phyloP scores from a whole-genome alignment of 2,888 invertebrate species.

The Protonemura montana region DNA sequence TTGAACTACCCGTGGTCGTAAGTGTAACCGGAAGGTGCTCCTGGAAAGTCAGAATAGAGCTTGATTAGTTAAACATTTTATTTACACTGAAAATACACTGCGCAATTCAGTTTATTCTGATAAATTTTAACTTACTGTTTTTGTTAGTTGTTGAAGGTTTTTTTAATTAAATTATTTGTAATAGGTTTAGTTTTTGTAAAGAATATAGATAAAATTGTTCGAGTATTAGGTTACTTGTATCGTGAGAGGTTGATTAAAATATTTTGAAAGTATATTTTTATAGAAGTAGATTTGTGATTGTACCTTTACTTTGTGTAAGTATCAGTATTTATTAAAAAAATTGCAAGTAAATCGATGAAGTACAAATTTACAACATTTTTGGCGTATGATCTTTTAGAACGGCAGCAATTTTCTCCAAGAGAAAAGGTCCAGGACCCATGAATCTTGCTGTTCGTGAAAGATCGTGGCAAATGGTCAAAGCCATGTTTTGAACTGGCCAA shows the following conservation, averaged over 20 bases:
- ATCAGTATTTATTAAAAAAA: conserved; percentile 72
- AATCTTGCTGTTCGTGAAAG: too few relatives aligned
- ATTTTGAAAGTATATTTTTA: conserved; percentile 58
- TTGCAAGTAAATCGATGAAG: too few relatives aligned
- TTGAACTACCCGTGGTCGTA: too few relatives aligned
- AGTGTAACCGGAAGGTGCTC: conserved; percentile 77
- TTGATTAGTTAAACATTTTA: conserved; percentile 68
- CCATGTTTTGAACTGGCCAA: too few relatives aligned
- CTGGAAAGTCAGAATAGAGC: conserved; percentile 69
- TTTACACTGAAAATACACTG: conserved; percentile 71
- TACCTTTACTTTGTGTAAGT: conserved; percentile 82
- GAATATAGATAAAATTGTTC: conserved; percentile 46
- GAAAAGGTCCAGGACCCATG: too few relatives aligned
- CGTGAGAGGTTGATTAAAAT: conserved; percentile 65
- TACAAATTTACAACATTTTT: too few relatives aligned
- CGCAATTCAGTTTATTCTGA: conserved; percentile 58
- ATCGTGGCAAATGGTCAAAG: too few relatives aligned
- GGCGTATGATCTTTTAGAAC: too few relatives aligned
- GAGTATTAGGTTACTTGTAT: conserved; percentile 66
- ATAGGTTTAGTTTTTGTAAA: conserved; percentile 52
- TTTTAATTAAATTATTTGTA: conserved; percentile 59
- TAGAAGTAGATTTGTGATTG: conserved; percentile 68
- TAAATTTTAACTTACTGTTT: conserved; percentile 52
- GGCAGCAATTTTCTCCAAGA: too few relatives aligned
- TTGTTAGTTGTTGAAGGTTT: conserved; percentile 48